A percentile compares a stretch with the other conserved stretches of the same genome.
These are phyloP conservation scores for Acronicta alni DNA, from an alignment of 2,888 invertebrate genomes.

Conservation along the genomic window DNA sequence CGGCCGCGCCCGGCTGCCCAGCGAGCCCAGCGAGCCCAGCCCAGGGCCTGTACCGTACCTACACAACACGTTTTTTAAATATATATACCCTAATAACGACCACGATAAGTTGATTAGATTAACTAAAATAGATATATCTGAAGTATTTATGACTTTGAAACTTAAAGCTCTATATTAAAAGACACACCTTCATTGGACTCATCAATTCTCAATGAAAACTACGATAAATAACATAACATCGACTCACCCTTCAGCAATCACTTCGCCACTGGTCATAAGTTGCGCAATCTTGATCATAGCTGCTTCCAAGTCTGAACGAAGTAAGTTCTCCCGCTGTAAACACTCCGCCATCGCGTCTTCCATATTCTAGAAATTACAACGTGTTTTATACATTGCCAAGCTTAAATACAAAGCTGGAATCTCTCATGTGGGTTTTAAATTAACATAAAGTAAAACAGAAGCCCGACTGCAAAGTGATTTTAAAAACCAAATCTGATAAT, in stretches of 20 bases:
- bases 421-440: no score
- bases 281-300: slow-evolving; percentile 90
- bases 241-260: slow-evolving; percentile 89
- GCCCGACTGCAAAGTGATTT: no score
- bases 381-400: no score
- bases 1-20: slow-evolving; percentile 19
- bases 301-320: slow-evolving; percentile 90
- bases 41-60: slow-evolving; percentile 73
- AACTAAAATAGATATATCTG: no score
- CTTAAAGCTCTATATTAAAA: no score
- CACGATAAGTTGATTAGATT: no score
- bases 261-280: slow-evolving; percentile 86
- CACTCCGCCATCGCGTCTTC: slow-evolving; percentile 88
- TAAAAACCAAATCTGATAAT: no score
- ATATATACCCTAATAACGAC: no score
- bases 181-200: neutral
- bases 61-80: neutral
- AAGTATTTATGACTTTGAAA: no score
- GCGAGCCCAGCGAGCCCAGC: slow-evolving; percentile 47
- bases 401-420: no score
- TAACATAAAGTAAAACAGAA: no score
- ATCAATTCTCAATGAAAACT: neutral
- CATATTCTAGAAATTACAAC: slow-evolving; percentile 79
- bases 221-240: neutral
- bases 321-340: slow-evolving; percentile 77